Evolutionary conservation across 1,140 invertebrate species (phyloP), one percentile per base, ranked within the genome.

Genomic region (Scaptomyza graminum): DNA sequence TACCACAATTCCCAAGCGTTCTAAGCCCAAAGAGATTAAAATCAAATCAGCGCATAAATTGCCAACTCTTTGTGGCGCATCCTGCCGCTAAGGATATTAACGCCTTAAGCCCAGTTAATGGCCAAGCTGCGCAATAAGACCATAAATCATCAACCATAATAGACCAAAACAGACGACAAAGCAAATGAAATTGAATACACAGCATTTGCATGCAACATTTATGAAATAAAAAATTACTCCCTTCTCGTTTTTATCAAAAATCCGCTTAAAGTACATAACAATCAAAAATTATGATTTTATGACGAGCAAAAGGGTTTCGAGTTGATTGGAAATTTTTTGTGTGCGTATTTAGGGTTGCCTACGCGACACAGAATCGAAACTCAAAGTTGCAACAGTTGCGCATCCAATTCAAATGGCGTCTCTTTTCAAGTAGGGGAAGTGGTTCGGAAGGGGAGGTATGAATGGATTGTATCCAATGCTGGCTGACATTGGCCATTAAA

Each of bases 211-310:
- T 87, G 61, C 54, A 44, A 25, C 54, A 67, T 47, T 44, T 64
- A 71, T 44, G 41, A 46, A 34, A 31, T 2, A 5, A n/a, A 39
- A 22, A 34, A 15, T 34, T 34, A 34, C 62, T 34, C 43, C 12
- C 39, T 16, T 11, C 9, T 28, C 3, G 22, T 13, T 16, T 0
- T 6, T 28, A 5, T n/a, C 12, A 15, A 13, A 66, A 72, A 72
- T 81, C 82, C 57, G 66, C 78, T 82, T 87, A 75, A 87, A 85
- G 83, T 66, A 79, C 64, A 73, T 76, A 79, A 84, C 80, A 84
- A 84, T 84, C 72, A 79, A 76, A 85, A 64, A 80, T 79, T 65
- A 83, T 83, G 79, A 66, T 79, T 68, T 83, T 84, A 83, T 83
- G 60, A 55, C 16, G 34, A 57, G 28, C 15, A n/a, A 34, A 82